Evolutionary conservation across 2,797 vertebrate species (phyloP).

Genomic region (Numenius phaeopus): DNA sequence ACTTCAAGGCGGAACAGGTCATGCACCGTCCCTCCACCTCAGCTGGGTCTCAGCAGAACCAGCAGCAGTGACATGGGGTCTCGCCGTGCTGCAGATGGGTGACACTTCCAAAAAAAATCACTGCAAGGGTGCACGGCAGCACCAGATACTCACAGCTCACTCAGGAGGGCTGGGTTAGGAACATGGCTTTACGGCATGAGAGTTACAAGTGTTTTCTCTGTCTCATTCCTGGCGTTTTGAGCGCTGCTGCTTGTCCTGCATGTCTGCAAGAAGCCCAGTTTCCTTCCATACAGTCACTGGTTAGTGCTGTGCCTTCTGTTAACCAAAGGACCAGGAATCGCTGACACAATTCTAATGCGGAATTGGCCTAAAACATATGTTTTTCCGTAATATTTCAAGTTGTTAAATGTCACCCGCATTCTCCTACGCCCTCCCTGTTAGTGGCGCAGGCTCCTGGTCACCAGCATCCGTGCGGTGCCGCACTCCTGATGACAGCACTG

Average conservation of each 20-base stretch:
- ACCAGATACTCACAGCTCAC: accelerated
- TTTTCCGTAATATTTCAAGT: not conserved
- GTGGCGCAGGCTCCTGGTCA: not conserved
- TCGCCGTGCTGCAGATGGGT: not conserved
- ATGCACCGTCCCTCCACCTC: accelerated
- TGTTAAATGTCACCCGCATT: not conserved
- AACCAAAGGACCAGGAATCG: not conserved
- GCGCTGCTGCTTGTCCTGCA: no score
- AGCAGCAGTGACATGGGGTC: not conserved
- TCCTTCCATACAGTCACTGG: not conserved
- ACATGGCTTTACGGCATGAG: not conserved
- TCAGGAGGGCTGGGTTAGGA: not conserved
- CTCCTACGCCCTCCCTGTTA: not conserved
- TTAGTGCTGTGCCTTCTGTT: not conserved
- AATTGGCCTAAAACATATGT: not conserved
- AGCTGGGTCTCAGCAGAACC: not conserved
- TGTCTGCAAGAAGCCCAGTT: not conserved
- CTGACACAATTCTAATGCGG: not conserved
- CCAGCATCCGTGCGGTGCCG: not conserved
- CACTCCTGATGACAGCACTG: not conserved
- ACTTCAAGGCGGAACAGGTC: not conserved
- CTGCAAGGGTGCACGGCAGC: not conserved
- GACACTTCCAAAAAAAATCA: not conserved
- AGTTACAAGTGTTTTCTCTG: not conserved
- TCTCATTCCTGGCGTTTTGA: not conserved